Base-by-base conservation (phyloP, 2,888 invertebrate genomes). In the Galeruca laticollis region DNA sequence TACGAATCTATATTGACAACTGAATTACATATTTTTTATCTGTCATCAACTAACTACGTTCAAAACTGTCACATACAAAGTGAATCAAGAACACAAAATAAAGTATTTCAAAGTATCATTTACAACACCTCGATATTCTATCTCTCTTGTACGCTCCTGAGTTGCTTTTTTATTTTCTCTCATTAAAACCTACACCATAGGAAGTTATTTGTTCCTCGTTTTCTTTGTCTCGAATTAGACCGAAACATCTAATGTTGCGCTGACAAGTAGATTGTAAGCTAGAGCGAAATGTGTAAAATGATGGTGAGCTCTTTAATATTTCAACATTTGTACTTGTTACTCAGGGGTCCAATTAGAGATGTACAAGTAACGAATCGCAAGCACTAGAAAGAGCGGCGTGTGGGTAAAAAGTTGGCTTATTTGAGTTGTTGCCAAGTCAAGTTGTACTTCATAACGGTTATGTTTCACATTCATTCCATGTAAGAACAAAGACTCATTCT, bases 181-280 rank as follows among this genome's bases (percentile, higher is more conserved):
- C n/a, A n/a, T 43, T 43, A 43, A 13, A 43, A 43, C 13, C 15
- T 2, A n/a, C 43, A 15, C 13, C 37, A 37, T 37, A 4, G 13
- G 37, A 37, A 13, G 15, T n/a, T 43, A n/a, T 43, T 43, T 43
- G 43, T 15, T 13, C 13, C 43, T 13, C 15, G 13, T n/a, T 43
- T n/a, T n/a, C 43, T 15, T 21, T 52, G 52, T 52, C 21, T 52
- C 26, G 52, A n/a, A 20, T 26, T 52, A 13, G 21, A 20, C 52
- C 8, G 52, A 52, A 52, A 52, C 52, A 21, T 52, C 52, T 21
- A 21, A 52, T 52, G 52, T 52, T 43, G 10, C 6, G 52, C n/a
- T 52, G 52, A 49, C 49, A 15, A 52, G 52, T 52, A 43, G 43
- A 13, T n/a, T 43, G n/a, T 43, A 43, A 43, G 43, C 15, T 43